Conservation (phyloP, 2,113 vertebrate species). For the Microtus richardsoni region DNA sequence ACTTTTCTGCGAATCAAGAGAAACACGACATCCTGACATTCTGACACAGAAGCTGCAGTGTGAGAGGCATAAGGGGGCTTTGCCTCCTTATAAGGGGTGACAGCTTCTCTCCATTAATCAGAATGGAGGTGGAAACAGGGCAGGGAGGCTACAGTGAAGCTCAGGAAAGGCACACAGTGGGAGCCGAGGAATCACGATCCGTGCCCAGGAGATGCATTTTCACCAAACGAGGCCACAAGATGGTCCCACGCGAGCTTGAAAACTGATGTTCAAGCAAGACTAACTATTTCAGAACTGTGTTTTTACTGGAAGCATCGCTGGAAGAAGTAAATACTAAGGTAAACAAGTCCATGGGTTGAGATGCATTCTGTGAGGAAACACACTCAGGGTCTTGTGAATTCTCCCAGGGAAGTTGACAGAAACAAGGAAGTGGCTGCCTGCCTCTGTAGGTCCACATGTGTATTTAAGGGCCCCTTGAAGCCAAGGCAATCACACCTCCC, state of each 20-base stretch:
- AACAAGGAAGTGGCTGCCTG: conserved; percentile 27
- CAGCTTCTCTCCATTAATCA: neutral
- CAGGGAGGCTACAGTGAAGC: neutral
- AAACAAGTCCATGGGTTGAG: neutral
- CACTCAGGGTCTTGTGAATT: neutral
- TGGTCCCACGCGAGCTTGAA: neutral
- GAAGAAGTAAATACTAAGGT: conserved; percentile 33
- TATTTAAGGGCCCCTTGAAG: conserved; percentile 7
- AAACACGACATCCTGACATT: neutral
- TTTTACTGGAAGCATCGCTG: neutral
- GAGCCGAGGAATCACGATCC: rapidly evolving
- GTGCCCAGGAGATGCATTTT: neutral
- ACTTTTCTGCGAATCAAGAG: neutral
- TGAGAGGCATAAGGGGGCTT: neutral
- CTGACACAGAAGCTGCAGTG: neutral
- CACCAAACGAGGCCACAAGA: neutral
- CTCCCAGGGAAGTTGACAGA: neutral
- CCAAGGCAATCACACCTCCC: neutral
- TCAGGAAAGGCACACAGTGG: neutral
- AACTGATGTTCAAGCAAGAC: neutral
- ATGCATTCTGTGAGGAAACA: neutral
- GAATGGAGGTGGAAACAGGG: neutral
- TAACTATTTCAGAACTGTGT: neutral
- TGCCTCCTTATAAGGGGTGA: rapidly evolving
- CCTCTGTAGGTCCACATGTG: rapidly evolving